Percentiles rank a stretch among this genome's conserved stretches.
These are phyloP conservation scores for Drosophila sechellia DNA, from an alignment of 1,140 invertebrate species.

Conservation along the genomic window DNA sequence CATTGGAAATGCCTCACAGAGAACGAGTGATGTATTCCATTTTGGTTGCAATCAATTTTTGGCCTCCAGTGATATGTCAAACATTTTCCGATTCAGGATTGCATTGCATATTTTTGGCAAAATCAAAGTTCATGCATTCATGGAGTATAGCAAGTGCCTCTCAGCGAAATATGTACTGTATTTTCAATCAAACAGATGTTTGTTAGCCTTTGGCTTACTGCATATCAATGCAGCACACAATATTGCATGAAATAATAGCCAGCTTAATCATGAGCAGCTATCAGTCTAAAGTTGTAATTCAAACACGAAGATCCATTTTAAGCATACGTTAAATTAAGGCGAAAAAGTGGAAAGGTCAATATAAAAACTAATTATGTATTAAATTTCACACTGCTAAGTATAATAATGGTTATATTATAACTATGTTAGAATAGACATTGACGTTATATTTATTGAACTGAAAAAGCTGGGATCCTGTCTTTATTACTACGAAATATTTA, in stretches of 20 bases:
- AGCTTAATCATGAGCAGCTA: neutral
- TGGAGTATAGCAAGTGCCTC: constrained; percentile 7
- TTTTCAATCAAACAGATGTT: constrained; percentile 38
- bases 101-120: constrained; percentile 25
- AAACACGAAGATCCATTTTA: neutral
- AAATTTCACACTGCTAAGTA: too few relatives aligned
- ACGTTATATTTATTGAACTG: too few relatives aligned
- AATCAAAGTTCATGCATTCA: constrained; percentile 32
- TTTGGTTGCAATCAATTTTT: constrained; percentile 19
- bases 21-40: constrained; percentile 17
- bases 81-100: constrained; percentile 21
- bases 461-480: too few relatives aligned
- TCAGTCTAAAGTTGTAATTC: neutral
- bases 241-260: neutral
- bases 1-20: neutral
- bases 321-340: neutral
- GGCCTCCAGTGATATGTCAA: constrained; percentile 38
- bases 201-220: constrained; percentile 21
- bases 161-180: constrained; percentile 4
- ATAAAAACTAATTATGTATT: neutral
- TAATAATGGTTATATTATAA: too few relatives aligned
- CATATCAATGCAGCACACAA: constrained; percentile 1
- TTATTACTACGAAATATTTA: too few relatives aligned
- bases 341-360: neutral
- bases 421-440: too few relatives aligned